A percentile compares a stretch with the other conserved stretches of the same genome.
These are phyloP conservation scores for Drosophila leontia DNA, from an alignment of 1,140 invertebrate species.

Conservation along the genomic window DNA sequence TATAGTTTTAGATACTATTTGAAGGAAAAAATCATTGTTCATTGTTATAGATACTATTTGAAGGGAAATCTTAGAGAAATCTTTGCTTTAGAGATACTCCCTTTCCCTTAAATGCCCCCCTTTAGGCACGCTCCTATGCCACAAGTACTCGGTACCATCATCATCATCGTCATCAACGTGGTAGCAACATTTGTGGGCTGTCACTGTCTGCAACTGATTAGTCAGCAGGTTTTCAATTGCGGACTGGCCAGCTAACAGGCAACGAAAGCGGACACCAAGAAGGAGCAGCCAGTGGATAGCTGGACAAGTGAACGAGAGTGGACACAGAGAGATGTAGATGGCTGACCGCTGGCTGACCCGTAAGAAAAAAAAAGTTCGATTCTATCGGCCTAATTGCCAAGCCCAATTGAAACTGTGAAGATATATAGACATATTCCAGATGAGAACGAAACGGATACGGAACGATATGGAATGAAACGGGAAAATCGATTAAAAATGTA, in stretches of 20 bases:
- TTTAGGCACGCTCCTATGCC: background rate
- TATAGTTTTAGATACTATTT: too few relatives aligned
- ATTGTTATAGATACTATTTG: too few relatives aligned
- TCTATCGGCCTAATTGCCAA: constrained; percentile 29
- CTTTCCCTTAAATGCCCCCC: background rate
- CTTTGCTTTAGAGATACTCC: background rate
- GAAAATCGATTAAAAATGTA: constrained; percentile 77
- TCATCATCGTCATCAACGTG: constrained; percentile 16
- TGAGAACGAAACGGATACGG: background rate
- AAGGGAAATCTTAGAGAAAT: background rate
- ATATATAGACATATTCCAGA: background rate
- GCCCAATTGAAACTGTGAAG: background rate
- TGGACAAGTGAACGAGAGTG: constrained; percentile 6
- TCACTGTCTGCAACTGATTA: constrained; percentile 69
- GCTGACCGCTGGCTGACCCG: constrained; percentile 34
- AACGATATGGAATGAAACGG: constrained; percentile 5
- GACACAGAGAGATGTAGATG: background rate
- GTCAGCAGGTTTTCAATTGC: constrained; percentile 63
- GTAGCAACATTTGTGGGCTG: constrained; percentile 35
- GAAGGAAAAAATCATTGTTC: too few relatives aligned
- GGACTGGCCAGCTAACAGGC: constrained; percentile 10
- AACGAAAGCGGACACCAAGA: constrained; percentile 11
- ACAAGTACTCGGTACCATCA: background rate
- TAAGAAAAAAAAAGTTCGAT: constrained; percentile 16
- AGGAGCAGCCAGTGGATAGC: constrained; percentile 14